Evolutionary conservation across 2,113 vertebrate species (phyloP).

Genomic region (Mesocricetus auratus): DNA sequence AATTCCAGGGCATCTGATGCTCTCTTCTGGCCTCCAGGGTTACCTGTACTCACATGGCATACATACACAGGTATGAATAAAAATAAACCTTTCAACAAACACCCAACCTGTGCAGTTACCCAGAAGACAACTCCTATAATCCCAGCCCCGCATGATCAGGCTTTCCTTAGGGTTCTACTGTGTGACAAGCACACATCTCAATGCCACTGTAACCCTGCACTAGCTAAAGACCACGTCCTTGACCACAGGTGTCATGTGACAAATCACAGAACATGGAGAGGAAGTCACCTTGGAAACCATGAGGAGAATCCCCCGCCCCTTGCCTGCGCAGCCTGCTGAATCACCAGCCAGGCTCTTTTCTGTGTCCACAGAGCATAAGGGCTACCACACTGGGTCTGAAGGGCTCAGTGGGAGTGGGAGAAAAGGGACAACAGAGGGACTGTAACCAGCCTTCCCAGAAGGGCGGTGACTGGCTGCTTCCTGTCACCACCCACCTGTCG

Average conservation of each 20-base stretch:
- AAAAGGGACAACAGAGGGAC: neutral
- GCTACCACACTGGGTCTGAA: neutral
- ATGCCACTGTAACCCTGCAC: neutral
- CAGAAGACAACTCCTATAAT: rapidly evolving
- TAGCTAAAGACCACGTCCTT: neutral
- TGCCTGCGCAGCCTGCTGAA: neutral
- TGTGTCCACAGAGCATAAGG: neutral
- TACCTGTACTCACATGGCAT: neutral
- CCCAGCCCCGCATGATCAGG: rapidly evolving
- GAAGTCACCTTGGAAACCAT: constrained; percentile 17
- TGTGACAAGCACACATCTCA: rapidly evolving
- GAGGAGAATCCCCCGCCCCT: neutral
- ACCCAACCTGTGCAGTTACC: rapidly evolving
- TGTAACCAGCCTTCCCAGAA: neutral
- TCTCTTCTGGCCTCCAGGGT: neutral
- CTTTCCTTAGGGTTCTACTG: neutral
- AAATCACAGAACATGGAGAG: neutral
- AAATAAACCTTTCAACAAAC: neutral
- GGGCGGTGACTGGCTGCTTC: neutral
- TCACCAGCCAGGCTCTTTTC: neutral
- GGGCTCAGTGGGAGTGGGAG: neutral
- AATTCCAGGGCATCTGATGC: neutral
- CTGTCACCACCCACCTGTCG: neutral
- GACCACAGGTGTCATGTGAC: neutral
- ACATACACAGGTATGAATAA: neutral